Evolutionary conservation across 2,888 invertebrate genomes (phyloP), one percentile per base, ranked within the genome.

Genomic region (Bellardia pandia): DNA sequence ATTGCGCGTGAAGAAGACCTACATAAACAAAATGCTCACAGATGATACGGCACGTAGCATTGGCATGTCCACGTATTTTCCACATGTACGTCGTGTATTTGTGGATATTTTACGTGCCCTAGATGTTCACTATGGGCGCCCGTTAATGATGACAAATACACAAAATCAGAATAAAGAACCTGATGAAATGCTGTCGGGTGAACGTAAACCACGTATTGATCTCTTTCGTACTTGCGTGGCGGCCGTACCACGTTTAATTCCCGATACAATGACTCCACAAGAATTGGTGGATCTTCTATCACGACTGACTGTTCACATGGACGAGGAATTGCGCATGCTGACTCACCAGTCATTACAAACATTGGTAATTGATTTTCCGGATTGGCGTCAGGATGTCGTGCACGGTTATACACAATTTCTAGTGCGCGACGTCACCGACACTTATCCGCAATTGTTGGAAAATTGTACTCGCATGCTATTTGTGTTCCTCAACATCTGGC

Each of bases 201-300:
- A 99, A 93, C 95, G 99, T 56, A 99, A 99, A 93, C 99, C 99
- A 0, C 96, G 99, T 92, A 98, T 99, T 89, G 99, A 99, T 94
- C 94, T 99, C 90, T 99, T 99, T 93, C 96, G 99, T 62, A 99
- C 99, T 0, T 99, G 99, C 92, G 98, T 99, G 16, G 99, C 99
- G 9, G 99, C 99, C 6, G 98, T 99, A 90, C 99, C 99, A 0
- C 96, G 99, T 87, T 94, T 99, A 37, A 98, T 99, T 90, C 99
- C 99, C 0, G 99, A 99, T 92, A 99, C 98, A 13, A 99, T 99
- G 98, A 97, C 97, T 16, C 96, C 98, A 13, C 96, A 96, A 48
- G 99, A 99, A 93, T 94, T 99, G 82, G 98, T 99, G 4, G 99
- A 99, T 91, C 94, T 99, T 89, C 94, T 99, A 4, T 97, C 98